A percentile compares a stretch with the other conserved stretches of the same genome.
These are phyloP conservation scores for Monochamus saltuarius DNA, from an alignment of 1,140 invertebrate genomes.

Conservation along the genomic window DNA sequence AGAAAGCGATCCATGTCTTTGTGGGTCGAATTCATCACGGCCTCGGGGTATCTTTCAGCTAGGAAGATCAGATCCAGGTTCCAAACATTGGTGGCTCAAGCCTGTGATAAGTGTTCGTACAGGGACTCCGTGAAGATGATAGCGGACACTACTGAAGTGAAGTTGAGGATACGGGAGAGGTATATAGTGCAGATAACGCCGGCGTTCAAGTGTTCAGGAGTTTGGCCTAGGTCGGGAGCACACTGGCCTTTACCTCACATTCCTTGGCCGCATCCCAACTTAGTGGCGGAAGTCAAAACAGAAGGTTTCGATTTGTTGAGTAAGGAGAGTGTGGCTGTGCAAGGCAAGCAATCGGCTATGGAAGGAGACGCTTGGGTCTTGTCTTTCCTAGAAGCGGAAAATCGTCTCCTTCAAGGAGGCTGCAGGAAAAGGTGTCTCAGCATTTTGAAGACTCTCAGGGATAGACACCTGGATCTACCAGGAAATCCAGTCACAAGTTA, in stretches of 20 bases:
- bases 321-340: constrained; percentile 76
- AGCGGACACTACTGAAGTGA: constrained; percentile 87
- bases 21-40: constrained; percentile 98
- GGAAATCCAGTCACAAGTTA: constrained; percentile 86
- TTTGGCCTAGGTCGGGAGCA: constrained; percentile 91
- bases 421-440: constrained; percentile 80
- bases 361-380: constrained; percentile 95
- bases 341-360: constrained; percentile 87
- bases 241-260: constrained; percentile 91
- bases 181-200: constrained; percentile 93
- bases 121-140: constrained; percentile 93
- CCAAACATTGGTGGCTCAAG: constrained; percentile 91
- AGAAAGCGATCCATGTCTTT: constrained; percentile 94
- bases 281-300: constrained; percentile 89
- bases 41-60: constrained; percentile 91
- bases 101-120: constrained; percentile 90
- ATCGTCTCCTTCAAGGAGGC: constrained; percentile 75
- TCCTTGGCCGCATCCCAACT: constrained; percentile 86
- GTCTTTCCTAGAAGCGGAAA: constrained; percentile 87
- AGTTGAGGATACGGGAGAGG: constrained; percentile 84
- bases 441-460: constrained; percentile 85
- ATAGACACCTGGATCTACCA: constrained; percentile 84
- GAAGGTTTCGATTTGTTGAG: constrained; percentile 92
- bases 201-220: constrained; percentile 88
- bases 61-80: constrained; percentile 92